Conservation (phyloP, 2,888 invertebrate species). For the Drosophila siamana region DNA sequence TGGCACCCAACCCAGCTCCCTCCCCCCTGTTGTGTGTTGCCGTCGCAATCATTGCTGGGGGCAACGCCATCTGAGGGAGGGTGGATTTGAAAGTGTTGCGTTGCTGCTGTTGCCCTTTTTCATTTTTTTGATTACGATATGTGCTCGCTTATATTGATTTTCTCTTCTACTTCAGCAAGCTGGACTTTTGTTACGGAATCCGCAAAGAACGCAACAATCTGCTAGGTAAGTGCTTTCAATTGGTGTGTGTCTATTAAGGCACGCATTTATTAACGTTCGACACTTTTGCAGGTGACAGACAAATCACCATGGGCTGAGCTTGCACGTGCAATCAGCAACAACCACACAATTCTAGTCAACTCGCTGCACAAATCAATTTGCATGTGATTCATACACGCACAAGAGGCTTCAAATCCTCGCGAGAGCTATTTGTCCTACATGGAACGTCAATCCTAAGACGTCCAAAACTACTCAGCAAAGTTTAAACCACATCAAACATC, state of each 20-base stretch:
- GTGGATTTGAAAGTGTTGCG: slow-evolving; percentile 32
- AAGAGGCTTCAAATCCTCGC: slow-evolving; percentile 9
- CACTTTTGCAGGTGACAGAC: slow-evolving; percentile 38
- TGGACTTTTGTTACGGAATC: slow-evolving; percentile 9
- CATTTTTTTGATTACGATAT: slow-evolving; percentile 28
- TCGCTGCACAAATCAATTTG: slow-evolving; percentile 11
- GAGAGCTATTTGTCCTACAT: slow-evolving; percentile 5
- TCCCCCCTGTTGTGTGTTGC: slow-evolving; percentile 39
- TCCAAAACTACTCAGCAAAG: background rate
- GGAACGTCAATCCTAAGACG: background rate
- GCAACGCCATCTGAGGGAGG: slow-evolving; percentile 50
- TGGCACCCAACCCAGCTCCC: slow-evolving; percentile 4
- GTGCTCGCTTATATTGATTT: slow-evolving; percentile 47
- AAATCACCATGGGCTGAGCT: slow-evolving; percentile 50
- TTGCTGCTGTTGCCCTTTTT: slow-evolving; percentile 14
- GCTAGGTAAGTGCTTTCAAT: slow-evolving; percentile 37
- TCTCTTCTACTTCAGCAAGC: slow-evolving; percentile 29
- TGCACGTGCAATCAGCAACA: background rate
- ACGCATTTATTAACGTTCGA: slow-evolving; percentile 3
- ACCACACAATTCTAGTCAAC: slow-evolving; percentile 8
- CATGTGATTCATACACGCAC: slow-evolving; percentile 19
- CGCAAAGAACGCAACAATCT: slow-evolving; percentile 16
- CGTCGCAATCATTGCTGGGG: slow-evolving; percentile 49
- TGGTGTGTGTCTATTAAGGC: background rate
- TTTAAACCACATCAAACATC: background rate